Evolutionary conservation across 2,888 invertebrate genomes (phyloP).

Genomic region (Aspidapion aeneum): DNA sequence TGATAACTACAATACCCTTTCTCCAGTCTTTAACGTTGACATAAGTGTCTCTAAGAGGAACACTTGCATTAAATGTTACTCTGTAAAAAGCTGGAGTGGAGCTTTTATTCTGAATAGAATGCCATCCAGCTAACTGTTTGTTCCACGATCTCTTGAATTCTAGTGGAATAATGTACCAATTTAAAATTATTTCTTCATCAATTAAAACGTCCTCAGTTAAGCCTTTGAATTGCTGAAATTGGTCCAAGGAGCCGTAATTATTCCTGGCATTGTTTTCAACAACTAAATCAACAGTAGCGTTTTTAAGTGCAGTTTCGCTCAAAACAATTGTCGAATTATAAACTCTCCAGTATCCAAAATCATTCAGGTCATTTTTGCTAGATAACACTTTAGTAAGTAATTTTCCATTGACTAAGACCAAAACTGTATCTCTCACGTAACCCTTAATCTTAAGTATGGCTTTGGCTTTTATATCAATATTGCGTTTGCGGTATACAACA

Average conservation of each 20-base stretch:
- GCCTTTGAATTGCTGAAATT: slow-evolving; percentile 47
- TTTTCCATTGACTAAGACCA: slow-evolving; percentile 48
- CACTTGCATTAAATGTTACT: slow-evolving; percentile 17
- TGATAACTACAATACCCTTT: slow-evolving; percentile 81
- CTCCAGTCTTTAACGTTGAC: slow-evolving; percentile 77
- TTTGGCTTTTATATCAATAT: slow-evolving; percentile 32
- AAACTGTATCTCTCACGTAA: slow-evolving; percentile 50
- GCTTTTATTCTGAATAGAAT: slow-evolving; percentile 62
- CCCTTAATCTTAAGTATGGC: slow-evolving; percentile 42
- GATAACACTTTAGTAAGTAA: slow-evolving; percentile 39
- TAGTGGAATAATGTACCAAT: slow-evolving; percentile 49
- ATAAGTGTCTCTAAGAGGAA: slow-evolving; percentile 65
- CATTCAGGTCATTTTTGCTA: slow-evolving; percentile 16
- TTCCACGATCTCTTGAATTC: slow-evolving; percentile 51
- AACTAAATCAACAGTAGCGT: slow-evolving; percentile 46
- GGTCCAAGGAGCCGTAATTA: slow-evolving; percentile 50
- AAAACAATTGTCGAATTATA: slow-evolving; percentile 35
- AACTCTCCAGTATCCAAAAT: slow-evolving; percentile 26
- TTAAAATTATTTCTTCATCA: slow-evolving; percentile 35
- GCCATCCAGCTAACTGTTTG: slow-evolving; percentile 45
- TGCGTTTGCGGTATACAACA: slow-evolving; percentile 49
- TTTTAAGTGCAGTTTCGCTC: slow-evolving; percentile 23
- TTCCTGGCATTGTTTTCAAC: slow-evolving; percentile 81
- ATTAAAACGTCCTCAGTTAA: slow-evolving; percentile 46
- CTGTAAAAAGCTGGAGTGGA: slow-evolving; percentile 57